phyloP scores from a whole-genome alignment of 2,113 vertebrate species.

The Anarrhichthys ocellatus region DNA sequence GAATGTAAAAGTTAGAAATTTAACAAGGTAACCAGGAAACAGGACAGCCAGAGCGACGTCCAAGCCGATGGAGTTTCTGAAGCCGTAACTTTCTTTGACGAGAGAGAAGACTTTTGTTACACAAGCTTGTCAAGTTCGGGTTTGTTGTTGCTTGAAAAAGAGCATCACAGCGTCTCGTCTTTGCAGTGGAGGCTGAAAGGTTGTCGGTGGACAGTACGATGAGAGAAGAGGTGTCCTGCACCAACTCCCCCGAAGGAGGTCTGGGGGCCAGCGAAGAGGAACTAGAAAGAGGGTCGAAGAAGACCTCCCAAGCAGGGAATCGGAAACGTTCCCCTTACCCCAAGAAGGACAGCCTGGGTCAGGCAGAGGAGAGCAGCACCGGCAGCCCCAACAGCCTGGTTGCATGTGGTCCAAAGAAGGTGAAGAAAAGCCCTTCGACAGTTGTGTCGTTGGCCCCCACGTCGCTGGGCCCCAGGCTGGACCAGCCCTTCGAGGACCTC shows the following conservation, averaged over 20 bases:
- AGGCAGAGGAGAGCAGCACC: conserved; percentile 72
- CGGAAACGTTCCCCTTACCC: conserved; percentile 84
- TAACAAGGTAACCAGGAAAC: conserved; percentile 63
- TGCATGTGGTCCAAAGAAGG: conserved; percentile 71
- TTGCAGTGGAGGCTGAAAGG: conserved; percentile 35
- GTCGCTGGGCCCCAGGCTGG: conserved; percentile 79
- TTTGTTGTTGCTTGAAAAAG: conserved; percentile 17
- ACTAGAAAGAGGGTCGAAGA: conserved; percentile 82
- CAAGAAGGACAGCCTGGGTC: conserved; percentile 70
- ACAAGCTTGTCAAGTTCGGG: conserved; percentile 19
- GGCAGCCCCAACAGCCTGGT: conserved; percentile 74
- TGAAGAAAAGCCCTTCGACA: conserved; percentile 77
- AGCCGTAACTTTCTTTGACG: conserved; percentile 44
- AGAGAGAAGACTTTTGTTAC: conserved; percentile 36
- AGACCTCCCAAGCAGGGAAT: conserved; percentile 66
- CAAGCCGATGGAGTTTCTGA: conserved; percentile 70
- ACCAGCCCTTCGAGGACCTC: conserved; percentile 86
- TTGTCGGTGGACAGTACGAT: conserved; percentile 70
- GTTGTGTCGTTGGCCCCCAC: conserved; percentile 76
- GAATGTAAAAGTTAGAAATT: conserved; percentile 63
- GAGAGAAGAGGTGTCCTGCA: conserved; percentile 87
- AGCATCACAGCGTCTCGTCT: conserved; percentile 23
- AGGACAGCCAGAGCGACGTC: conserved; percentile 37
- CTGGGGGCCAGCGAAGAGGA: conserved; percentile 87
- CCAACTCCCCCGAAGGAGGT: conserved; percentile 88